These are phyloP conservation scores for Gadopsis marmoratus DNA, from an alignment of 2,797 vertebrate species.

Conservation along the genomic window DNA sequence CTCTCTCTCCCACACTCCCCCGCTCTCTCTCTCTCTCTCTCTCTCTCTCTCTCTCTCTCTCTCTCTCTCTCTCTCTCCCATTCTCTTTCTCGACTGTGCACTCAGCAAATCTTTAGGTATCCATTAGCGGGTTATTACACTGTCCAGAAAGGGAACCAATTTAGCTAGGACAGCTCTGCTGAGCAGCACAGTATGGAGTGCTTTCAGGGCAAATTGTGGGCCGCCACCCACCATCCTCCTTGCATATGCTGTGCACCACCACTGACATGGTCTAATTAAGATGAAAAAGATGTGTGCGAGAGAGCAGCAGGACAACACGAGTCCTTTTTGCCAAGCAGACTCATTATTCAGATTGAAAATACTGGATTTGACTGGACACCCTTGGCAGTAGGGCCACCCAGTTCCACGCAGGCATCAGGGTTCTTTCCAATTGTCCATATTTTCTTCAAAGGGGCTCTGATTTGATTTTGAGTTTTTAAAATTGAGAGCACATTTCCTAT, in stretches of 20 bases:
- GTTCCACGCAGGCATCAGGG: not conserved
- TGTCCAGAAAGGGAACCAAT: slow-evolving; percentile 76
- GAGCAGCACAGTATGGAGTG: slow-evolving; percentile 78
- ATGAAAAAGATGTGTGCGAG: slow-evolving; percentile 61
- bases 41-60: slow-evolving; percentile 21
- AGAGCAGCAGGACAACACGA: slow-evolving; percentile 39
- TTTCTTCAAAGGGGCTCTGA: not conserved
- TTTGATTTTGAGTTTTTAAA: not conserved
- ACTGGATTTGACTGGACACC: slow-evolving; percentile 4
- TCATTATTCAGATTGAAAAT: slow-evolving; percentile 30
- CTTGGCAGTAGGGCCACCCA: not conserved
- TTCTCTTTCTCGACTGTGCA: slow-evolving; percentile 58
- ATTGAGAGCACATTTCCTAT: not conserved
- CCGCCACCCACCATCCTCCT: slow-evolving; percentile 39
- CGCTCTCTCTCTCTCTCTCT: slow-evolving; percentile 14
- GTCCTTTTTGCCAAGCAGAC: not conserved
- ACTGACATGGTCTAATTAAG: slow-evolving; percentile 77
- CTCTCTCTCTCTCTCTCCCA: slow-evolving; percentile 16
- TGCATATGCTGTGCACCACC: slow-evolving; percentile 74
- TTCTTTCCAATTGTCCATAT: not conserved
- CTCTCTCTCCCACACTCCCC: too few species aligned
- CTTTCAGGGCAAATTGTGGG: slow-evolving; percentile 81
- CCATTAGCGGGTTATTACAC: slow-evolving; percentile 83
- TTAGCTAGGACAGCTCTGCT: slow-evolving; percentile 83
- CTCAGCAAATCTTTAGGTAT: slow-evolving; percentile 79